Base-by-base conservation (phyloP, 1,140 invertebrate species). In the Drosophila nannoptera region DNA sequence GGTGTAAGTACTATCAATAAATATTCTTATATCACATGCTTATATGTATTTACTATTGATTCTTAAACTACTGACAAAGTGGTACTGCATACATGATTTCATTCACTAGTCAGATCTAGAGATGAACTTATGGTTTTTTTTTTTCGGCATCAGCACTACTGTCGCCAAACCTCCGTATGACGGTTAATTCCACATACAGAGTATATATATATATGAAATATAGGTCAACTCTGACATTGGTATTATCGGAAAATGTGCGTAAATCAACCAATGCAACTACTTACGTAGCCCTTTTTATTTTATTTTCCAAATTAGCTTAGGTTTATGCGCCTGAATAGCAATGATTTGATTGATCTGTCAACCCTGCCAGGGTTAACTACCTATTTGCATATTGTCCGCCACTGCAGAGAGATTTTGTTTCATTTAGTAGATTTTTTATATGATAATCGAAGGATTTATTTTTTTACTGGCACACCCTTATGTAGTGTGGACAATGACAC, bases 311-410 rank as follows among this genome's bases (percentile, higher is more conserved):
- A 54, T 62, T 52, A 45, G 65, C 29, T 58, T 63, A 38, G 50
- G 42, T 36, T 54, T 16, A 29, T 53, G 58, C 38, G 65, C 65
- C 49, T 72, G 58, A 72, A 58, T 69, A 36, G 65, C 22, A 32
- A 40, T 31, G 42, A 32, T 53, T 63, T 63, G 70, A 73, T 69
- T 69, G 70, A 73, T 73, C 32, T 46, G 22, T 14, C 50, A 62
- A 50, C 64, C 52, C 64, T 33, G 46, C 7, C 8, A 4, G 11
- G 16, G 14, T 3, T 8, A 12, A 12, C 31, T 9, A 9, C 4
- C 0, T 22, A 68, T 72, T 72, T 72, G 64, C 69, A 72, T 72
- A 72, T 8, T 38, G 46, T 29, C 46, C 14, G 16, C 32, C 22
- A 8, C 9, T 29, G 50, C 43, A 49, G 22, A 46, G 45, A 8